Conservation (phyloP, 2,888 invertebrate species). For the Agrotis puta region DNA sequence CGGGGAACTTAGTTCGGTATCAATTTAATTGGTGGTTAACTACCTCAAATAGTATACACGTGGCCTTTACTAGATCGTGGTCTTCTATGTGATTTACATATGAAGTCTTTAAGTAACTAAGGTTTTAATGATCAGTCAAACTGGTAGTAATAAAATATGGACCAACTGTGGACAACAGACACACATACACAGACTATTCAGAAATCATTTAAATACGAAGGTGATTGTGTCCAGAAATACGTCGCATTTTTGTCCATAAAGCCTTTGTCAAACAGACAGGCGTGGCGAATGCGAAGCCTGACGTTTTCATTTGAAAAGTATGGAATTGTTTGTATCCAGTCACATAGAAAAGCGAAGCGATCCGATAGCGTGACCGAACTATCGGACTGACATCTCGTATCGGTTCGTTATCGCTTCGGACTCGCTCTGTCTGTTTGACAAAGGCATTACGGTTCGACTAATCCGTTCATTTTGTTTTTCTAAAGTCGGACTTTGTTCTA, state of each 20-base stretch:
- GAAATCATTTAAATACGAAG: not conserved
- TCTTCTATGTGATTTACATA: not conserved
- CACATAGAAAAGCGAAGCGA: too few relatives aligned
- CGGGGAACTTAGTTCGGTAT: constrained; percentile 25
- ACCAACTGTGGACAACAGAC: not conserved
- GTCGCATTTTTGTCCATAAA: not conserved
- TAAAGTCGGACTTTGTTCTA: not conserved
- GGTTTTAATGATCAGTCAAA: not conserved
- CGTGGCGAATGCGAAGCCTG: too few relatives aligned
- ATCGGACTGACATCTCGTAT: too few relatives aligned
- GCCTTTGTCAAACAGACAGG: too few relatives aligned
- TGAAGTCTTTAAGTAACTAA: not conserved
- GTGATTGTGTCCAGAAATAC: not conserved
- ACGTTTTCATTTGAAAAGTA: too few relatives aligned
- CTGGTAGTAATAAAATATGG: not conserved
- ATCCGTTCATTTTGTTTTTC: not conserved
- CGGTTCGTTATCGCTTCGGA: too few relatives aligned
- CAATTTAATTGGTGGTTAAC: constrained; percentile 38
- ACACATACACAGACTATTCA: not conserved
- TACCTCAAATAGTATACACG: not conserved
- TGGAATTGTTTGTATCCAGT: too few relatives aligned
- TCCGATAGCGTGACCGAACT: too few relatives aligned
- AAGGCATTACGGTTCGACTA: too few relatives aligned
- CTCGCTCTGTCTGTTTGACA: too few relatives aligned
- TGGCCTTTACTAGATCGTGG: not conserved